phyloP scores from a whole-genome alignment of 2,888 invertebrate genomes.

The Pocota personata region DNA sequence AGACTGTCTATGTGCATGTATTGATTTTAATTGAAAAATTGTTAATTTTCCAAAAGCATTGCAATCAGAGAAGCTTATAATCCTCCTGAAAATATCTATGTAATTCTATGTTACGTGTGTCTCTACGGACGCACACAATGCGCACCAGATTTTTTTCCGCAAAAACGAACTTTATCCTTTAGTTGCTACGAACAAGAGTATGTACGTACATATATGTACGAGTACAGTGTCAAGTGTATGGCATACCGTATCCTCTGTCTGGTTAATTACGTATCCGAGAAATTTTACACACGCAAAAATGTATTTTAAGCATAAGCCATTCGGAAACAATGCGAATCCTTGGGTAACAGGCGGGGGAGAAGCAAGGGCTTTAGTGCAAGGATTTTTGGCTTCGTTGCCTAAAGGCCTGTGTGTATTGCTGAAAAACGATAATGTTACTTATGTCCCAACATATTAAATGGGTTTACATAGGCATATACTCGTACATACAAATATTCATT shows the following conservation, averaged over 20 bases:
- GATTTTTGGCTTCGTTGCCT: not conserved
- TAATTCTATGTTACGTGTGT: not conserved
- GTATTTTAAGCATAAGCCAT: conserved; percentile 20
- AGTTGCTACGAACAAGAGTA: not conserved
- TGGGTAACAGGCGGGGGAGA: not conserved
- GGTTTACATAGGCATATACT: not conserved
- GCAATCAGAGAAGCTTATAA: conserved; percentile 39
- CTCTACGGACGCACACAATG: not conserved
- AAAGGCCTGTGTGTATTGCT: not conserved
- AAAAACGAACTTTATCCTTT: conserved; percentile 29
- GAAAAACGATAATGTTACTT: conserved; percentile 12
- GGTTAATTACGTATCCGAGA: conserved; percentile 38
- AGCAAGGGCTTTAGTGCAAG: not conserved
- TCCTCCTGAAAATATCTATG: conserved; percentile 14
- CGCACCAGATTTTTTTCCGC: conserved; percentile 9
- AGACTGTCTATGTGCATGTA: conserved; percentile 73
- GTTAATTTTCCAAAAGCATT: conserved; percentile 81
- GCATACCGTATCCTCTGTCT: conserved; percentile 20
- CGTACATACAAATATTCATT: no score
- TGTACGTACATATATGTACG: not conserved
- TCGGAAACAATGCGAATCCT: conserved; percentile 17
- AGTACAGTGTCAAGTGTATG: conserved; percentile 8
- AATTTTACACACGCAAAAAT: conserved; percentile 34
- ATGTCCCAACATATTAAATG: not conserved
- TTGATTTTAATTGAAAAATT: conserved; percentile 83